Conservation (phyloP, 2,797 vertebrate species). For the Mastacembelus armatus region DNA sequence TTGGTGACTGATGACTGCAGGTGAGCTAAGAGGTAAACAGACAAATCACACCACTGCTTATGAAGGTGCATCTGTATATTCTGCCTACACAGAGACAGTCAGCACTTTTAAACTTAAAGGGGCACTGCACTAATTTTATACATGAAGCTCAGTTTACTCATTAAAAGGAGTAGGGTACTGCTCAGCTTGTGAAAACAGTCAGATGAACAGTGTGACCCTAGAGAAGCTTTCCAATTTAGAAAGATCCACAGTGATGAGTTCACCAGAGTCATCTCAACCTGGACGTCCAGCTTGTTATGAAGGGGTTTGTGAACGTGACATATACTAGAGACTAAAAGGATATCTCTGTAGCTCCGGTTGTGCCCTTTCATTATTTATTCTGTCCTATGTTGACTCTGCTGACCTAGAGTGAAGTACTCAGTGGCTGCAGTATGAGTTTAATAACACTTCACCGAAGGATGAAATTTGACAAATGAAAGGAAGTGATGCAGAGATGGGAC, state of each 20-base stretch:
- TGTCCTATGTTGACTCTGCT: background rate
- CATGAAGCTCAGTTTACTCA: background rate
- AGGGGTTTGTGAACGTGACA: too few species aligned
- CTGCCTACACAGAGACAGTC: background rate
- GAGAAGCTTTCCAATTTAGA: too few species aligned
- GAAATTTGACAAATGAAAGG: conserved; percentile 9
- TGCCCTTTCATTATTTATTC: background rate
- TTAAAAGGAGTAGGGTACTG: background rate
- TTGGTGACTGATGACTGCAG: conserved; percentile 8
- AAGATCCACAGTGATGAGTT: too few species aligned
- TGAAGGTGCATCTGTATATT: background rate
- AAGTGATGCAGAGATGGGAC: background rate
- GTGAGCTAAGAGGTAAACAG: background rate
- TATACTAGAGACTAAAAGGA: too few species aligned
- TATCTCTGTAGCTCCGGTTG: background rate
- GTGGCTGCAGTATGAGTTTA: background rate
- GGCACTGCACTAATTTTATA: too few species aligned
- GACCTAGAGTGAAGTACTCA: background rate
- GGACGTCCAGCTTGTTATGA: too few species aligned
- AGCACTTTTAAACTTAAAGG: background rate
- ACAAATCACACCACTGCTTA: background rate
- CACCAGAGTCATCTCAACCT: too few species aligned
- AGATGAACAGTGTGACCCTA: too few species aligned
- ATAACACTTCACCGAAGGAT: conserved; percentile 3
- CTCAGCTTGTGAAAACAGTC: too few species aligned